These are phyloP conservation scores for Lipophrys pholis DNA, from an alignment of 2,113 vertebrate species.

Conservation along the genomic window DNA sequence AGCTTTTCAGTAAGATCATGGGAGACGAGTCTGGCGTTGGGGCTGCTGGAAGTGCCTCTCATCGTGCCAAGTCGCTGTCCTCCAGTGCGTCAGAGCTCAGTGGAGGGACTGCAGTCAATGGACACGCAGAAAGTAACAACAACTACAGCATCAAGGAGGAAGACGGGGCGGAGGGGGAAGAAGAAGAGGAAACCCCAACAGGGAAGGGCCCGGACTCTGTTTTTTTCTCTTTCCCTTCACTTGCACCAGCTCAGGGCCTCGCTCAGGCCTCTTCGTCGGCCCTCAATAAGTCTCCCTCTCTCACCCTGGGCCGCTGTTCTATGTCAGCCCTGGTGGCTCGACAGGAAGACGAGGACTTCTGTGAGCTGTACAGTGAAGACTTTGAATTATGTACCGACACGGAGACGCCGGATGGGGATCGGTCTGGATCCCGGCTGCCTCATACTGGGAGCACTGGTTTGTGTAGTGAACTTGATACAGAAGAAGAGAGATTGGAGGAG, in stretches of 20 bases:
- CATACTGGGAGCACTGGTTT: constrained; percentile 72
- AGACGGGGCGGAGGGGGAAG: constrained; percentile 85
- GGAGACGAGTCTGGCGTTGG: constrained; percentile 92
- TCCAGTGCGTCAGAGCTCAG: constrained; percentile 95
- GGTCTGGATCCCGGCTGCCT: constrained; percentile 61
- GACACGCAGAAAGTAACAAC: constrained; percentile 91
- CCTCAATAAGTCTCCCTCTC: constrained; percentile 77
- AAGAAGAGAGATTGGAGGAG: constrained; percentile 76
- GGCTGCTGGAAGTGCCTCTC: constrained; percentile 80
- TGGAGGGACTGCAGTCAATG: constrained; percentile 88
- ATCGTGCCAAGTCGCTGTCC: constrained; percentile 93
- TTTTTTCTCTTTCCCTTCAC: constrained; percentile 72
- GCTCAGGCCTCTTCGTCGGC: constrained; percentile 48
- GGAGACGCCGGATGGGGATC: constrained; percentile 83
- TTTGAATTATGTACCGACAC: constrained; percentile 89
- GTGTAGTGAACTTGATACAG: constrained; percentile 85
- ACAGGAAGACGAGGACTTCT: constrained; percentile 97
- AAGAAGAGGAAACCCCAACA: constrained; percentile 63
- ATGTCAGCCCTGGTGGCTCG: constrained; percentile 95
- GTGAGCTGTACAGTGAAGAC: constrained; percentile 93
- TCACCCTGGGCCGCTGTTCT: constrained; percentile 91
- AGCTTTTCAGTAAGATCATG: constrained; percentile 98
- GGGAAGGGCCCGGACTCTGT: constrained; percentile 75
- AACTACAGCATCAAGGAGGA: constrained; percentile 98
- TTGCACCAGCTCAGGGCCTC: constrained; percentile 52